These are phyloP conservation scores for Mimumesa dahlbomi DNA, from an alignment of 2,888 invertebrate species.

Conservation along the genomic window DNA sequence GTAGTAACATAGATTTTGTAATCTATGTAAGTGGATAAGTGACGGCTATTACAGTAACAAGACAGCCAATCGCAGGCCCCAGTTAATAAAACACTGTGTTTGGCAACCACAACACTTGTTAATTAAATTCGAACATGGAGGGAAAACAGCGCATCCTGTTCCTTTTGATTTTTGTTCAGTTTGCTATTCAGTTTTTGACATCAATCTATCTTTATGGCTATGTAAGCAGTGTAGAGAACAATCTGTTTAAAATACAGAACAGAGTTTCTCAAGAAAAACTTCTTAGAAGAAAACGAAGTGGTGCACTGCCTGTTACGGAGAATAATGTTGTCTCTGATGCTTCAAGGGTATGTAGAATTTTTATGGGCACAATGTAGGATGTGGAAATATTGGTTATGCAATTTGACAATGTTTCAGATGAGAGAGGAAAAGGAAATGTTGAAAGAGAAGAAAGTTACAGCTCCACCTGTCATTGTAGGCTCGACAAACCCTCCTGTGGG, in stretches of 20 bases:
- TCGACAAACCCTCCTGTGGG: constrained; percentile 85
- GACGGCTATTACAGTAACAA: no score
- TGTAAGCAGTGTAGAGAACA: constrained; percentile 70
- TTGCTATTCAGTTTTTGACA: constrained; percentile 72
- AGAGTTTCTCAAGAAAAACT: no score
- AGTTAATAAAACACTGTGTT: no score
- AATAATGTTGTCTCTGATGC: constrained; percentile 76
- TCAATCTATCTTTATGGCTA: constrained; percentile 75
- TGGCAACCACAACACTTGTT: no score
- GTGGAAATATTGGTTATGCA: no score
- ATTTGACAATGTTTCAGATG: constrained; percentile 70
- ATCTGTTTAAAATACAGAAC: constrained; percentile 63
- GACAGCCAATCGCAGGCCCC: no score
- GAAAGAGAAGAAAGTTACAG: constrained; percentile 82
- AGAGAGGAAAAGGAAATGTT: constrained; percentile 79
- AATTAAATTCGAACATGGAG: no score
- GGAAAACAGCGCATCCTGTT: constrained; percentile 45
- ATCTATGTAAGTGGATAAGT: no score
- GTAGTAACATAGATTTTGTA: no score
- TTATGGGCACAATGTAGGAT: no score
- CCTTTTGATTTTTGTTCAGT: constrained; percentile 73
- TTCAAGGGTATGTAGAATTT: constrained; percentile 70
- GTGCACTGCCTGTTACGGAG: constrained; percentile 72
- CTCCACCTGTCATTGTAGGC: constrained; percentile 79
- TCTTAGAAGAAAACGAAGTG: constrained; percentile 72